Base-by-base conservation (phyloP, 64 coral and sea anemone species). In the Catalaphyllia jardinei region DNA sequence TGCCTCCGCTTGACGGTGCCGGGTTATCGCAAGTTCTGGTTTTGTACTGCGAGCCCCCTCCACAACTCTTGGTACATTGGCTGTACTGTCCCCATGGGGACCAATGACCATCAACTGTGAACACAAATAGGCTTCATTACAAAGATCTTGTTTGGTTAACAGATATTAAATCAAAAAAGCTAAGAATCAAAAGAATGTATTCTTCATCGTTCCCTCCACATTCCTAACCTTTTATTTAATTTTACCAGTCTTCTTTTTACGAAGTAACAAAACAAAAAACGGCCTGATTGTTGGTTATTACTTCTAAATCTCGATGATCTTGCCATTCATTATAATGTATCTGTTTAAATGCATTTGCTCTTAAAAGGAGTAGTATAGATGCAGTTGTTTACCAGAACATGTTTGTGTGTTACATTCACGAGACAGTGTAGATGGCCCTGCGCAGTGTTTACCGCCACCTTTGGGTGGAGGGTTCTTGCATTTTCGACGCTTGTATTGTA, bases 21-120 rank as follows among this genome's bases (percentile, higher is more conserved):
- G 88, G 88, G 31, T 89, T 94, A 78, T 60, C 82, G 29, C 87
- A 94, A 5, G 67, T 17, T 24, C 92, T 88, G 6, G 57, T 57
- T 38, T 81, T 73, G n/a, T 81, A 78, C 24, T 73, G 79, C 0
- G 13, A 59, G 1, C 88, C 88, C 29, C 87, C 18, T 38, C 63
- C 87, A 79, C 88, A 86, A 17, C 55, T 72, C 24, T 55, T 72
- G 16, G 57, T 71, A 29, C 82, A 90, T n/a, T 13, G 62, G 9
- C 73, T 84, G 64, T 64, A 90, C 1, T 33, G 2, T 30, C 87
- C 24, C 92, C 92, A 94, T 60, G 75, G 49, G 8, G 73, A 74
- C 89, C 79, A 90, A 16, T 71, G 11, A 22, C 29, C 89, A 4
- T 52, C 31, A 31, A 87, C 85, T 73, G 38, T 27, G n/a, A 20